Base-by-base conservation (phyloP, 2,888 invertebrate species). In the Pherbina coryleti region DNA sequence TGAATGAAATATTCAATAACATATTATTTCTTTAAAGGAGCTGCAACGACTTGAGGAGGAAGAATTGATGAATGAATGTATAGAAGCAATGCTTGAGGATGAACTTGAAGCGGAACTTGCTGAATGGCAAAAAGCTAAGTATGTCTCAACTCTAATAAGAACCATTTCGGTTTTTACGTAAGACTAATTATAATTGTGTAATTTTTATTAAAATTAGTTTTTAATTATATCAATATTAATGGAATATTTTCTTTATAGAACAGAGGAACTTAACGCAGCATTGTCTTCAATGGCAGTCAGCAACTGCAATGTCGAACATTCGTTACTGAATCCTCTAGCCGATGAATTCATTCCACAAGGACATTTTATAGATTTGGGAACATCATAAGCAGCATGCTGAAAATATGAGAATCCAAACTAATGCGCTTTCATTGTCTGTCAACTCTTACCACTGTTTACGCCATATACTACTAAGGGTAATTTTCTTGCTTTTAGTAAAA, bases 11-110 rank as follows among this genome's bases (percentile, higher is more conserved):
- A 37, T 34, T 64, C 22, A 25, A 55, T n/a, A 53, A 66, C 1
- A 28, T 19, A 5, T 8, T 22, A 37, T 34, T 55, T 72, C 25
- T 28, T 69, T 80, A 0, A 86, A 96, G 95, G 96, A 96, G 80
- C 92, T 96, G 91, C 94, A 95, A 88, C 94, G 96, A 85, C 87
- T 96, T 25, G 96, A 96, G 86, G 96, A 96, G 85, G 96, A 96
- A 85, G 96, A 95, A 14, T 88, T 96, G 17, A 96, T 96, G 94
- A 95, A 96, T 86, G 95, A 96, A 87, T 96, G 96, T 87, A 93
- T 96, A 83, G 95, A 96, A 85, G 95, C 95, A 5, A 96, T 96
- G 94, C 86, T 95, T 77, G 94, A 94, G 80, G 95, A 95, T 84
- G 95, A 95, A 83, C 91, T 92, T 83, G 86, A 92, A 1, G 92